Conservation (phyloP, 2,888 invertebrate species). For the Caenorhabditis sulstoni region DNA sequence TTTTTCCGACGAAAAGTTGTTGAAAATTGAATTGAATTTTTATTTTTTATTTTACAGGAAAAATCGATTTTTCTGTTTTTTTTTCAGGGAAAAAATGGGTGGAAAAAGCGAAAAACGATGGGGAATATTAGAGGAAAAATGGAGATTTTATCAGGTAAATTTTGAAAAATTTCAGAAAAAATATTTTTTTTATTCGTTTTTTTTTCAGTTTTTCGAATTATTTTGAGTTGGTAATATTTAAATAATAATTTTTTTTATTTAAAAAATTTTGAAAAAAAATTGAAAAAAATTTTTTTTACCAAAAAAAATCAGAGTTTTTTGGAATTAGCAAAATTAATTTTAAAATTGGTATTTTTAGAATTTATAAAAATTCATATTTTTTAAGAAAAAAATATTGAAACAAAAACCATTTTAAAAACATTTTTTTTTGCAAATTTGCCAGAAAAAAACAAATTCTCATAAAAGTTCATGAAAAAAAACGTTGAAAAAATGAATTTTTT, state of each 20-base stretch:
- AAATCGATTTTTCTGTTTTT: background rate
- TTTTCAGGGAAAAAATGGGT: constrained; percentile 2
- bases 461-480: too few relatives aligned
- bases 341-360: too few relatives aligned
- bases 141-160: constrained; percentile 39
- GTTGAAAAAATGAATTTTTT: too few relatives aligned
- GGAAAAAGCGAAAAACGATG: constrained; percentile 22
- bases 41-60: background rate
- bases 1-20: too few relatives aligned
- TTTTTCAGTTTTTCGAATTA: background rate
- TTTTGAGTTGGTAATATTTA: background rate
- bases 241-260: too few relatives aligned
- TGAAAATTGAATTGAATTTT: too few relatives aligned
- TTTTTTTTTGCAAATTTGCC: too few relatives aligned
- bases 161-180: background rate
- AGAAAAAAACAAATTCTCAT: too few relatives aligned
- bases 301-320: background rate
- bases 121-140: constrained; percentile 29
- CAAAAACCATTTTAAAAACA: too few relatives aligned
- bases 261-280: constrained; percentile 4
- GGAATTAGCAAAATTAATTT: background rate
- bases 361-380: too few relatives aligned
- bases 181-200: background rate
- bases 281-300: background rate
- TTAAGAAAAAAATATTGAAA: background rate